Percentiles rank a stretch among this genome's conserved stretches.
Evolutionary conservation across 2,113 vertebrate genomes (phyloP).

Genomic region (Scalopus aquaticus): DNA sequence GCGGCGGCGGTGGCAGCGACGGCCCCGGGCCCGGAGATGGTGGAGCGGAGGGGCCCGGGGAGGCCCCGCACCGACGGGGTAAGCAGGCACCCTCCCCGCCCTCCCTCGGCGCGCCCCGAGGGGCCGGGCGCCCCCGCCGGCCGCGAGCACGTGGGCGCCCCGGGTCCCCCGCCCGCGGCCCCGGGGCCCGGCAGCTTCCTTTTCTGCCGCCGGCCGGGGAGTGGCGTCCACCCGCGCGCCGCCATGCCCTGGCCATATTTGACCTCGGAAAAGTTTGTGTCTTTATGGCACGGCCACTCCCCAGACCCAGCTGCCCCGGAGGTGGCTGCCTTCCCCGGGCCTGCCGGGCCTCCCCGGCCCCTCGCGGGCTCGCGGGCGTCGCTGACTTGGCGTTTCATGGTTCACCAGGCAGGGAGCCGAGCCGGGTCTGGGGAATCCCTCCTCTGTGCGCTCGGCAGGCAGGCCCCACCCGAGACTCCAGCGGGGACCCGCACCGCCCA

Average conservation of each 20-base stretch:
- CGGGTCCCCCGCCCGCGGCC: not conserved
- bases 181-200: conserved; percentile 36
- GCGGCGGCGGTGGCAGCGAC: conserved; percentile 80
- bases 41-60: conserved; percentile 80
- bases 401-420: not conserved
- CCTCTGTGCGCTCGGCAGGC: not conserved
- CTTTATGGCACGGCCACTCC: conserved; percentile 11
- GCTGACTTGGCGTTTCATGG: not conserved
- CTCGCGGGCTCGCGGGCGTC: not conserved
- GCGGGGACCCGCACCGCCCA: not conserved
- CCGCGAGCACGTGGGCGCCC: conserved; percentile 10
- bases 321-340: conserved; percentile 27
- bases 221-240: conserved; percentile 36
- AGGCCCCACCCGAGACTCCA: not conserved
- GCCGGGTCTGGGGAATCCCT: conserved; percentile 21
- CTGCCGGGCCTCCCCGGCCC: not conserved
- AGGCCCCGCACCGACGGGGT: conserved; percentile 91
- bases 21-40: conserved; percentile 79
- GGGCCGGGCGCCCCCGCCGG: conserved; percentile 41
- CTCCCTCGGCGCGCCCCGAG: conserved; percentile 33
- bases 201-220: conserved; percentile 48
- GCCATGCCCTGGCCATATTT: conserved; percentile 37
- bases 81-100: conserved; percentile 80
- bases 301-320: not conserved
- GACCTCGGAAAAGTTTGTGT: conserved; percentile 71